These are phyloP conservation scores for Taenioides sp. DNA, from an alignment of 2,797 vertebrate species.

Conservation along the genomic window DNA sequence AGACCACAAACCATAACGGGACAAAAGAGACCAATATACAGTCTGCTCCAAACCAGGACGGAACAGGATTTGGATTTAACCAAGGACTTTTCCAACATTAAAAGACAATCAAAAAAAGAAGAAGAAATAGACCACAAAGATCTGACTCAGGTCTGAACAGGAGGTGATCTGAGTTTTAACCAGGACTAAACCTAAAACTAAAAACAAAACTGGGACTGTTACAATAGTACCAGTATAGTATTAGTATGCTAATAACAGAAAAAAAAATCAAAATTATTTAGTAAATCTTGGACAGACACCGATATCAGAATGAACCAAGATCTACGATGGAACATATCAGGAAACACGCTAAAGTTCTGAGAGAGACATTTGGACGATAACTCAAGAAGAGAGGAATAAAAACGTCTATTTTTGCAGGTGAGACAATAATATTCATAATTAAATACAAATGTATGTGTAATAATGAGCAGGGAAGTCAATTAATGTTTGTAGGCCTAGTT, in stretches of 20 bases:
- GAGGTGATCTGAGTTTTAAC: not conserved
- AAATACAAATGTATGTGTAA: not conserved
- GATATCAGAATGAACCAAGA: not conserved
- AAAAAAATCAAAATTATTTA: not conserved
- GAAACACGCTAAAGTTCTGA: not conserved
- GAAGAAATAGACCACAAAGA: not conserved
- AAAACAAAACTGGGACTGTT: not conserved
- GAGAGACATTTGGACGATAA: not conserved
- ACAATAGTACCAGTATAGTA: not conserved
- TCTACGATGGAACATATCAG: not conserved
- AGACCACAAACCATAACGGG: constrained; percentile 6
- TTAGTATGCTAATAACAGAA: not conserved
- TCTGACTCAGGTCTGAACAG: not conserved
- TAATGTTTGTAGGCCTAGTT: not conserved
- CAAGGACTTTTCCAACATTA: not conserved
- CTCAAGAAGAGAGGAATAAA: not conserved
- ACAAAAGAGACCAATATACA: not conserved
- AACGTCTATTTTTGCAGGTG: not conserved
- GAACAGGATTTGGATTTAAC: not conserved
- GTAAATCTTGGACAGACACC: not conserved
- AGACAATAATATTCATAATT: not conserved
- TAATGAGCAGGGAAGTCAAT: too few relatives aligned
- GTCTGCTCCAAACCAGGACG: not conserved
- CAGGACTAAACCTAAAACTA: not conserved
- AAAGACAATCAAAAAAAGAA: not conserved